Conservation (phyloP, 2,888 invertebrate genomes). For the Phaedon cochleariae region DNA sequence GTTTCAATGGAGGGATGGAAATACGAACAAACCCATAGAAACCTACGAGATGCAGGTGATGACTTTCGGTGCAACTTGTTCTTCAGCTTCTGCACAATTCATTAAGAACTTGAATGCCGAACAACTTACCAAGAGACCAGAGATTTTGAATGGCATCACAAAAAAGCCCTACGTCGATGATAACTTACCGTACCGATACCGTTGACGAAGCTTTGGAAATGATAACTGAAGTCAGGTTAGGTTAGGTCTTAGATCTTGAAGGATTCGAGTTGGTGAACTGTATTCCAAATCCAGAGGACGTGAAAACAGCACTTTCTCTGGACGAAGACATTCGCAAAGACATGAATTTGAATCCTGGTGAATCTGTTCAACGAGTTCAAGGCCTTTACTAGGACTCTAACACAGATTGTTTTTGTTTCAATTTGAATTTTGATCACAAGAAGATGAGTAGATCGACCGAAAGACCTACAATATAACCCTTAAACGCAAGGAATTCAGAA, state of each 20-base stretch:
- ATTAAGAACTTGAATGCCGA: neutral
- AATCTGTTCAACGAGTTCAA: neutral
- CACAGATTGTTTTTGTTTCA: neutral
- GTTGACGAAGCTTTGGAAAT: neutral
- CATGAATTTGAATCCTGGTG: neutral
- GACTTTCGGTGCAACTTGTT: neutral
- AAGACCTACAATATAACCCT: too few species aligned
- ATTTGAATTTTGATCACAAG: neutral
- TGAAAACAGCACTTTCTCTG: neutral
- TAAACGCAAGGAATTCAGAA: too few species aligned
- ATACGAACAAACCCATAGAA: neutral
- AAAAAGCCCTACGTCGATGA: neutral
- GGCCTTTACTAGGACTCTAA: slow-evolving; percentile 3
- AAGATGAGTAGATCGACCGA: too few species aligned
- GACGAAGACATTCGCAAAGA: slow-evolving; percentile 3
- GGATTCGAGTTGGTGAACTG: slow-evolving; percentile 36
- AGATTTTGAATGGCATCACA: neutral
- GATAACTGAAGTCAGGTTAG: slow-evolving; percentile 4
- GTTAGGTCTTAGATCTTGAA: slow-evolving; percentile 6
- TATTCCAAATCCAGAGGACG: slow-evolving; percentile 40
- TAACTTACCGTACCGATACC: neutral
- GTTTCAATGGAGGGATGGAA: neutral
- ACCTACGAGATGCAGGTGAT: slow-evolving; percentile 2
- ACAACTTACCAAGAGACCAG: neutral
- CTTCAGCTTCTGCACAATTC: neutral